These are phyloP conservation scores for Agonum fuliginosum DNA, from an alignment of 2,888 invertebrate species.

Conservation along the genomic window DNA sequence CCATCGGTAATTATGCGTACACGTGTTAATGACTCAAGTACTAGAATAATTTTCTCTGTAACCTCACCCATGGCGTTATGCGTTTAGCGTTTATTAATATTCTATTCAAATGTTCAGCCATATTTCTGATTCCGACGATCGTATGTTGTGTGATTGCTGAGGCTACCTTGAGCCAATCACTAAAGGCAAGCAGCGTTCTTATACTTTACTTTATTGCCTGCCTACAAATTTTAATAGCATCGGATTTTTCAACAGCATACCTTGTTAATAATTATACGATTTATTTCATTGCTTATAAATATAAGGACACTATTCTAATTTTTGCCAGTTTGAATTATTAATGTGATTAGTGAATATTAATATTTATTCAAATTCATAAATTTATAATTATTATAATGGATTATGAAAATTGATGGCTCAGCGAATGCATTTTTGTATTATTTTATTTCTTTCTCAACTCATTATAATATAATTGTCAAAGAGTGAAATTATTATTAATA, in stretches of 20 bases:
- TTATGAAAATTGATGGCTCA: no score
- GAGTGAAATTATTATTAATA: no score
- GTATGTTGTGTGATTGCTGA: neutral
- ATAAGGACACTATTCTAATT: neutral
- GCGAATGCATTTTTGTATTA: no score
- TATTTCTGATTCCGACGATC: conserved; percentile 24
- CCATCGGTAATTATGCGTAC: conserved; percentile 49
- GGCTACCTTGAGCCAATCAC: conserved; percentile 55
- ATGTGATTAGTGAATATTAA: conserved; percentile 15
- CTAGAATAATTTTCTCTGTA: conserved; percentile 24
- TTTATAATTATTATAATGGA: neutral
- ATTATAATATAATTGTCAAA: no score
- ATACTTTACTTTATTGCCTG: conserved; percentile 8
- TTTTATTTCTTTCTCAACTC: no score
- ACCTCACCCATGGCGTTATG: conserved; percentile 52
- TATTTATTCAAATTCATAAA: neutral
- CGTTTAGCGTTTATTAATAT: conserved; percentile 48
- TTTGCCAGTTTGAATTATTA: conserved; percentile 9
- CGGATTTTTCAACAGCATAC: neutral
- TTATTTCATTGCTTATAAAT: conserved; percentile 24
- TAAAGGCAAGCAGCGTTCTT: conserved; percentile 54
- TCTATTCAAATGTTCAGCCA: conserved; percentile 49
- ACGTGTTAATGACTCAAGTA: conserved; percentile 55
- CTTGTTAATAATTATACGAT: conserved; percentile 22
- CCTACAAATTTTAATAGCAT: conserved; percentile 37